Evolutionary conservation across 2,113 vertebrate genomes (phyloP).

Genomic region (Bambusicola thoracicus): DNA sequence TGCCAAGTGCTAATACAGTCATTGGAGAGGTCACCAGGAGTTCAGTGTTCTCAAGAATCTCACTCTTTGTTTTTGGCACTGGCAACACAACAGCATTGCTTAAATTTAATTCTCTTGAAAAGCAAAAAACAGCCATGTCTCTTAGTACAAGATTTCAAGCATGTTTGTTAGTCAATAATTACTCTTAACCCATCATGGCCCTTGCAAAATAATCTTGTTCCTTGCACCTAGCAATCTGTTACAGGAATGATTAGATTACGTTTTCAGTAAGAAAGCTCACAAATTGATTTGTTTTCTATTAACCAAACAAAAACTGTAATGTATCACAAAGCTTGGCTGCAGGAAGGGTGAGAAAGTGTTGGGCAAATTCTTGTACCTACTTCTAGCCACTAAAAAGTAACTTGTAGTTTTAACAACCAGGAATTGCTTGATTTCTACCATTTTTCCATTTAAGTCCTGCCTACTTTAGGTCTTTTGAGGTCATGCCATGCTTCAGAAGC

Average conservation of each 20-base stretch:
- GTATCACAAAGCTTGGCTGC: neutral
- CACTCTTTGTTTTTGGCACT: neutral
- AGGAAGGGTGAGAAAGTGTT: neutral
- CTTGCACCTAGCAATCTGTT: neutral
- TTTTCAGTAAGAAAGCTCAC: neutral
- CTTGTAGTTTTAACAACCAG: neutral
- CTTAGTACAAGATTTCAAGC: neutral
- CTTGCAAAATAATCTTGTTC: neutral
- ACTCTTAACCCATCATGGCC: neutral
- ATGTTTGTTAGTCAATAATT: neutral
- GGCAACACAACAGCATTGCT: neutral
- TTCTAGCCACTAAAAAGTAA: neutral
- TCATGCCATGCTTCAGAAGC: neutral
- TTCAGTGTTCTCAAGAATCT: neutral
- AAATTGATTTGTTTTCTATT: slow-evolving; percentile 1
- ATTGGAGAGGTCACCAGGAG: neutral
- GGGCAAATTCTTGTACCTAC: neutral
- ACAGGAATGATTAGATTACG: neutral
- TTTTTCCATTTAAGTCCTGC: neutral
- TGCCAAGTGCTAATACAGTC: neutral
- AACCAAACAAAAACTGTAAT: neutral
- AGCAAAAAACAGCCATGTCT: neutral
- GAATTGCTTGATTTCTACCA: neutral
- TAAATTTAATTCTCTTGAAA: neutral
- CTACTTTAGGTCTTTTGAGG: neutral